These are phyloP conservation scores for Crocuta crocuta DNA, from an alignment of 2,113 vertebrate species.

Conservation along the genomic window DNA sequence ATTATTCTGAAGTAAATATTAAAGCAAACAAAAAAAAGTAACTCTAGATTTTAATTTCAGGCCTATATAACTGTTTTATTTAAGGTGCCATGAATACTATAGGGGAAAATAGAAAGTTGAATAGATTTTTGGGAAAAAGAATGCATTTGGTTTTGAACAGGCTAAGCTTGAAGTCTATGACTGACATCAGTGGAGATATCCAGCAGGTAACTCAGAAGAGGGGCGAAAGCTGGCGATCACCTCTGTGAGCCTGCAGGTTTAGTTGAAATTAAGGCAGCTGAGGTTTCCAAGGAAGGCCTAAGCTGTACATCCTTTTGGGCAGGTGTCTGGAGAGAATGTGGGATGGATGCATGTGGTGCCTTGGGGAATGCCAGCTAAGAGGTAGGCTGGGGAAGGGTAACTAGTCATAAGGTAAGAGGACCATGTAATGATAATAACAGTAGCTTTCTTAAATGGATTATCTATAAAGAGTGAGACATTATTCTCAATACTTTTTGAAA, in stretches of 20 bases:
- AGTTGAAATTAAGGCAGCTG: neutral
- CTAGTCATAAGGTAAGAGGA: neutral
- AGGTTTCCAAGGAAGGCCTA: neutral
- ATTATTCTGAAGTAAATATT: neutral
- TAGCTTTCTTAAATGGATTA: neutral
- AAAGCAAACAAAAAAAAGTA: neutral
- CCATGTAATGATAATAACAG: neutral
- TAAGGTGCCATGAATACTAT: neutral
- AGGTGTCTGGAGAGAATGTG: neutral
- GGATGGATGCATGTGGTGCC: neutral
- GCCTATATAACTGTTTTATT: neutral
- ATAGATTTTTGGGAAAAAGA: neutral
- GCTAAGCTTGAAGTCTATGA: neutral
- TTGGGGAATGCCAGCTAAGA: neutral
- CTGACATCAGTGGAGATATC: neutral
- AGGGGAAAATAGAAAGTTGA: neutral
- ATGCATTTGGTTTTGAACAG: neutral
- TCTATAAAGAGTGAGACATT: neutral
- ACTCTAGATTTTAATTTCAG: constrained; percentile 14
- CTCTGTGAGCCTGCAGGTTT: neutral
- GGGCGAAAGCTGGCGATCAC: neutral
- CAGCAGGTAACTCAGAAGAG: neutral
- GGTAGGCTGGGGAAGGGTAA: neutral
- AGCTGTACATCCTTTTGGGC: neutral
- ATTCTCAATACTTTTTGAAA: constrained; percentile 5